Evolutionary conservation across 2,797 vertebrate species (phyloP), one percentile per base, ranked within the genome.

Genomic region (Takifugu ocellatus): DNA sequence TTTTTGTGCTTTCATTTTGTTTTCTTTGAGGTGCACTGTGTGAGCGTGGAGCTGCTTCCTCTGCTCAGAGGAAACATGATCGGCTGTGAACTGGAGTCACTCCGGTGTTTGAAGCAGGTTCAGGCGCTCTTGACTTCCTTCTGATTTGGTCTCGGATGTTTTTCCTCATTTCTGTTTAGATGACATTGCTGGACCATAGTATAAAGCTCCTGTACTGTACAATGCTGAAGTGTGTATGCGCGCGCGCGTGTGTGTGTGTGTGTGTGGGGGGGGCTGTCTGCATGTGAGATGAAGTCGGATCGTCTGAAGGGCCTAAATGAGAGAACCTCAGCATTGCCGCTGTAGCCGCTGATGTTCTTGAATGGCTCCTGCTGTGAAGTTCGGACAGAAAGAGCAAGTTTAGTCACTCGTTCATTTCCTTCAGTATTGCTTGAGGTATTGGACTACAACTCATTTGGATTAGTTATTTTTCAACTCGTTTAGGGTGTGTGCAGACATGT

Each of bases 291-390:
- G 1, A 56, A 16, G 25, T 27, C 5, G n/a, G 77, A 66, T 56
- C 56, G 56, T 60, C 44, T 78, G 76, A 65, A 66, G 61, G 78
- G 88, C 88, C 87, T 72, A 79, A 74, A 90, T 89, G 88, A 90
- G 87, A 87, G 86, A 86, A 88, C 79, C 21, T 26, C 12, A 26
- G 72, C 4, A 11, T 31, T 8, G 1, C 5, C 17, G 56, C 69
- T 56, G 42, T 62, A 49, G 65, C 71, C 46, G 2, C 39, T 10
- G 11, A n/a, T 31, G 72, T 86, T 90, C 88, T 89, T 89, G 87
- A 90, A 65, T 82, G 88, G 88, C 88, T 70, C 72, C 16, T 54
- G 79, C 83, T 80, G 84, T 89, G 52, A 66, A 73, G 59, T 68
- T 64, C 11, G 25, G 31, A 64, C 39, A 56, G 33, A 57, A 54